Percentiles rank a stretch among this genome's conserved stretches.
These are phyloP conservation scores for Gallinago undulata DNA, from an alignment of 2,113 vertebrate species.

Conservation along the genomic window DNA sequence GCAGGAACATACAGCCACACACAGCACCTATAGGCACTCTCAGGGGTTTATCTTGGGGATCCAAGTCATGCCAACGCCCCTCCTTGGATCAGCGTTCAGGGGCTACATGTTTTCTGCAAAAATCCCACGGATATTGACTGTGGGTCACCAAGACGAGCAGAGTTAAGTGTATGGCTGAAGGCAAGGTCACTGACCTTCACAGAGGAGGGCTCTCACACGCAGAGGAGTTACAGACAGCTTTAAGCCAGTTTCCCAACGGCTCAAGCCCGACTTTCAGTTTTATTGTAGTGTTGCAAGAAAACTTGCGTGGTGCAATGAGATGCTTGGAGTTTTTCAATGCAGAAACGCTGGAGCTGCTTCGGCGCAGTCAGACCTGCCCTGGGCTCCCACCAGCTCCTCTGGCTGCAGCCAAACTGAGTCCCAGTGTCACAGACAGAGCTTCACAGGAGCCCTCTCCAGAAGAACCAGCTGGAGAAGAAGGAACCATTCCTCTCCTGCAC, in stretches of 20 bases:
- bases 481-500: fast-evolving
- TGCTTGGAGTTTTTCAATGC: not conserved
- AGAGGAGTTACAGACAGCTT: not conserved
- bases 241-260: not conserved
- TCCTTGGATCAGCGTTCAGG: not conserved
- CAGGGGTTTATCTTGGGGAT: not conserved
- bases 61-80: fast-evolving
- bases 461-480: too few species aligned
- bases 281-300: not conserved
- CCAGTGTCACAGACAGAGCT: not conserved
- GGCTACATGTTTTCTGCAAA: not conserved
- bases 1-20: fast-evolving
- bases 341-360: not conserved
- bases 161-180: not conserved
- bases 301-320: not conserved
- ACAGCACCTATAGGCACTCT: fast-evolving
- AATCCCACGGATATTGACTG: not conserved
- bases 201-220: fast-evolving
- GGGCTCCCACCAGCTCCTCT: not conserved
- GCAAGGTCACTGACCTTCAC: not conserved
- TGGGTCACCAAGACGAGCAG: not conserved
- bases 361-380: not conserved
- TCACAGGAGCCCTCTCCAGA: not conserved
- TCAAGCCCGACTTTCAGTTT: not conserved
- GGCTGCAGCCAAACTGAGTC: not conserved